Percentiles rank a stretch among this genome's conserved stretches.
Conservation (phyloP, 2,113 vertebrate genomes). For the Suncus etruscus region DNA sequence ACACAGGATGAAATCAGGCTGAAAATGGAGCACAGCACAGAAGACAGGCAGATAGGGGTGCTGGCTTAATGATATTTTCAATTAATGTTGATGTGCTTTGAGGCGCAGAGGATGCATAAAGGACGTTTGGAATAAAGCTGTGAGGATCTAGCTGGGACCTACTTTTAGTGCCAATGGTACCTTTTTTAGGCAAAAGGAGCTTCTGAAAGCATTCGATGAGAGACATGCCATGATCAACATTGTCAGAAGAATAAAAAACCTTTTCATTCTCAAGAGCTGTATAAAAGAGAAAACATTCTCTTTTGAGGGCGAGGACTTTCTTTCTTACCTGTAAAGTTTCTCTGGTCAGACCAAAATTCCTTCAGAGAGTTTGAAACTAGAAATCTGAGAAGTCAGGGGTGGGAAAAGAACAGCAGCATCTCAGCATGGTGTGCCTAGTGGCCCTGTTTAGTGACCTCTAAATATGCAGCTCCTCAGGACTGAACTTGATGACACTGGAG, state of each 20-base stretch:
- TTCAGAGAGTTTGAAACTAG: background rate
- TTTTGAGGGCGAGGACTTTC: background rate
- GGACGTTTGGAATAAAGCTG: background rate
- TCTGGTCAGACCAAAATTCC: background rate
- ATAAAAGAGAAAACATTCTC: background rate
- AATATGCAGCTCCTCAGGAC: constrained; percentile 44
- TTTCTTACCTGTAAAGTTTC: background rate
- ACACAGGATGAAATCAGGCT: too few relatives aligned
- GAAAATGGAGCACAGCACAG: too few relatives aligned
- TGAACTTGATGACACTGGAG: constrained; percentile 37
- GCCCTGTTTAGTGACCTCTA: constrained; percentile 6
- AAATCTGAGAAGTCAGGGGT: background rate
- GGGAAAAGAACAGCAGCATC: background rate
- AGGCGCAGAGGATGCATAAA: background rate
- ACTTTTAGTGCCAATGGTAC: background rate
- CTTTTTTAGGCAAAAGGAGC: background rate
- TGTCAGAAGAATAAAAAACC: background rate
- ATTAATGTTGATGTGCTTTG: too few relatives aligned
- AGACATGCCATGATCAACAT: background rate
- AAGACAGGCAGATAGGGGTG: too few relatives aligned
- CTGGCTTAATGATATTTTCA: too few relatives aligned
- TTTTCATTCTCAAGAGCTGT: background rate
- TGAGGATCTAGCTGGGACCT: background rate
- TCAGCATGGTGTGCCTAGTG: background rate
- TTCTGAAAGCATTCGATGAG: background rate